Base-by-base conservation (phyloP, 2,888 invertebrate genomes). In the Drosophila phalerata region DNA sequence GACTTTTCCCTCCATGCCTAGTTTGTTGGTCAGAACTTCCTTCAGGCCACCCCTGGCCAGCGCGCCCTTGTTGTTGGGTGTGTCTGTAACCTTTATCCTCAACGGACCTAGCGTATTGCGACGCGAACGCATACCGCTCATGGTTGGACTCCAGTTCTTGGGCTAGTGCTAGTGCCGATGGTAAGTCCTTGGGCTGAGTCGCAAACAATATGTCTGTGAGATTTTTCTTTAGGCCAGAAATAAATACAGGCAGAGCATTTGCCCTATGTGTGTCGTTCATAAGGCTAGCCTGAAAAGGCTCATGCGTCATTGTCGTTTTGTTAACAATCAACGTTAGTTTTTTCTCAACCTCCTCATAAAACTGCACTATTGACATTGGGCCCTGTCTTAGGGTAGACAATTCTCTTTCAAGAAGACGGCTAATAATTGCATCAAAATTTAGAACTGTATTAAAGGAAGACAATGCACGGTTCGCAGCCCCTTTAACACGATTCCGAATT, bases 381-480 rank as follows among this genome's bases (percentile, higher is more conserved):
- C 75, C 81, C 25, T 81, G 77, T n/a, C 73, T 57, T 0, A 80
- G 47, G n/a, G 67, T 75, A 3, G 68, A 65, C 47, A 74, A 43
- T 53, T 63, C 37, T 32, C 60, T 40, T 13, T 37, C 25, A 25
- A 45, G 25, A 49, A 32, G 28, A n/a, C n/a, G n/a, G n/a, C n/a
- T n/a, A n/a, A n/a, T n/a, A n/a, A n/a, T n/a, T n/a, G n/a, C n/a
- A n/a, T n/a, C n/a, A n/a, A n/a, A n/a, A n/a, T n/a, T n/a, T n/a
- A n/a, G n/a, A n/a, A n/a, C n/a, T n/a, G n/a, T n/a, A n/a, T n/a
- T n/a, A n/a, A n/a, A n/a, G n/a, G n/a, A n/a, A n/a, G n/a, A n/a
- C n/a, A n/a, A n/a, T n/a, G n/a, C n/a, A n/a, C n/a, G n/a, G n/a
- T n/a, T n/a, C n/a, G n/a, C n/a, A n/a, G n/a, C n/a, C n/a, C n/a